phyloP scores from a whole-genome alignment of 1,140 invertebrate genomes.

The Drosophila virilis region DNA sequence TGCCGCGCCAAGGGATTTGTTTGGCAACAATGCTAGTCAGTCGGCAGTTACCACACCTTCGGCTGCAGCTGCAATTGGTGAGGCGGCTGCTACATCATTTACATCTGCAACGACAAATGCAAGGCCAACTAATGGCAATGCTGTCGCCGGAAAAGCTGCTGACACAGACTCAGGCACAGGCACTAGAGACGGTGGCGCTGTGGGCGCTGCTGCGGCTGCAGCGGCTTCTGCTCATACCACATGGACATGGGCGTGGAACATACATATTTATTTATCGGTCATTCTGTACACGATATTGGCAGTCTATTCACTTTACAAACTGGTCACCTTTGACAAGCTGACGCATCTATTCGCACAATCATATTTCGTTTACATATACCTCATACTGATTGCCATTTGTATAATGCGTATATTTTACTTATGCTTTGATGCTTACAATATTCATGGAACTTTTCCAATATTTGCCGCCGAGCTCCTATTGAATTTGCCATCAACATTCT shows the following conservation, averaged over 20 bases:
- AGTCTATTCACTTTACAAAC: constrained; percentile 92
- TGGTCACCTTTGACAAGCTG: constrained; percentile 91
- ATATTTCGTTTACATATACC: constrained; percentile 93
- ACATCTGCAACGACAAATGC: constrained; percentile 45
- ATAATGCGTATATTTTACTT: constrained; percentile 93
- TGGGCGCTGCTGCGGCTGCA: constrained; percentile 70
- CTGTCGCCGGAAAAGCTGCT: constrained; percentile 13
- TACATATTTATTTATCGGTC: constrained; percentile 94
- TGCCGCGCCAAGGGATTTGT: neutral
- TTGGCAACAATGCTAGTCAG: constrained; percentile 26
- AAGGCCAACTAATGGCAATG: constrained; percentile 8
- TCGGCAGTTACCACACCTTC: constrained; percentile 60
- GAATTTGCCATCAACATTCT: constrained; percentile 92
- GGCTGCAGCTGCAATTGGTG: constrained; percentile 67
- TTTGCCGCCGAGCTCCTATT: constrained; percentile 92
- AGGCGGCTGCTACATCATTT: constrained; percentile 62
- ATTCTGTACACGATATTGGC: constrained; percentile 92
- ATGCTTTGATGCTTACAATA: constrained; percentile 95
- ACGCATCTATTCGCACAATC: constrained; percentile 91
- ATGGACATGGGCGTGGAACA: constrained; percentile 93
- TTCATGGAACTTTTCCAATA: constrained; percentile 90
- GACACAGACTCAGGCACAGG: neutral
- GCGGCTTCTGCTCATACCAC: constrained; percentile 85
- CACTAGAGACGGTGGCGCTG: neutral
- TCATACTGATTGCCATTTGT: constrained; percentile 92